A percentile compares a stretch with the other conserved stretches of the same genome.
Evolutionary conservation across 2,888 invertebrate species (phyloP).

Genomic region (Carterocephalus palaemon): DNA sequence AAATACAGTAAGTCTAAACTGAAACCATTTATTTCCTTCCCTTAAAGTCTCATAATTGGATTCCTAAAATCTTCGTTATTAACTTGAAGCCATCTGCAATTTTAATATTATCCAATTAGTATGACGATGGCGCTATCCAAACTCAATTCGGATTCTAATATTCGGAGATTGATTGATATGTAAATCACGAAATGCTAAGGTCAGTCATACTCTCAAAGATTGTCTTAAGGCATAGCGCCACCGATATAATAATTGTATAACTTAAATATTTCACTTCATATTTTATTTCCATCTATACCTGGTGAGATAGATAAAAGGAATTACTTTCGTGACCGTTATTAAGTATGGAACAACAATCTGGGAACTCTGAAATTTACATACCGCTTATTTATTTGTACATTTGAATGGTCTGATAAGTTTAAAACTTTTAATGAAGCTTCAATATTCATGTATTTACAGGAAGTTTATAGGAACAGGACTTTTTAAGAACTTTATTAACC

Average conservation of each 20-base stretch:
- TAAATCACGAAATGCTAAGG: constrained; percentile 15
- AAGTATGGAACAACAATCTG: not conserved
- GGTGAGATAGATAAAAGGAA: not conserved
- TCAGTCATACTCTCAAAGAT: constrained; percentile 4
- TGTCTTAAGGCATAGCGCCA: constrained; percentile 18
- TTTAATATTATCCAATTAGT: constrained; percentile 21
- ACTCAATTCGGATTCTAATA: constrained; percentile 22
- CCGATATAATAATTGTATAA: no score
- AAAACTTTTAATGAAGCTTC: no score
- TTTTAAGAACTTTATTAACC: no score
- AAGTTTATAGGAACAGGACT: no score
- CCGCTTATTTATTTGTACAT: not conserved
- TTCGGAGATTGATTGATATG: constrained; percentile 24
- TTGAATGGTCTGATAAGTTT: no score
- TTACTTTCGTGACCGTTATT: not conserved
- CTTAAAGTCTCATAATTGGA: constrained; percentile 11
- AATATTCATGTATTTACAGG: no score
- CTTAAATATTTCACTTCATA: not conserved
- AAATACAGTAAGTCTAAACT: not conserved
- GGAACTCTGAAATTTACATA: not conserved
- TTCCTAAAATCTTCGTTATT: constrained; percentile 12
- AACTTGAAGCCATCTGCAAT: constrained; percentile 16
- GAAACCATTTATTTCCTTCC: constrained; percentile 4
- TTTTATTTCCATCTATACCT: not conserved
- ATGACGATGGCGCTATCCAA: constrained; percentile 9